These are phyloP conservation scores for Enteromius thamalakanensis DNA, from an alignment of 2,797 vertebrate species.

Conservation along the genomic window DNA sequence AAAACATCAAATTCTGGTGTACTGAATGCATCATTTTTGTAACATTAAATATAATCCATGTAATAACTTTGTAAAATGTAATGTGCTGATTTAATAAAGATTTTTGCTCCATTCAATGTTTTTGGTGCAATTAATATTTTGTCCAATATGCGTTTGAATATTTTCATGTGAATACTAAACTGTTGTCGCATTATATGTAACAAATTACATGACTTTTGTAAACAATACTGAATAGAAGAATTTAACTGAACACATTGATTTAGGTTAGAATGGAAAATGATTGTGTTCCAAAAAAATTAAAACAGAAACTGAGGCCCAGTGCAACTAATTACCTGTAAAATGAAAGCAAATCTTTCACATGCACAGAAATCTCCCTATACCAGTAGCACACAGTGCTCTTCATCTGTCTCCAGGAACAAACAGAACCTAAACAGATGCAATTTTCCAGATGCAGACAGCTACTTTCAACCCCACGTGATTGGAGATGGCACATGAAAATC, in stretches of 20 bases:
- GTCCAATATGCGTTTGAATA: background rate
- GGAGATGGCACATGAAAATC: constrained; percentile 60
- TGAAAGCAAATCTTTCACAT: constrained; percentile 20
- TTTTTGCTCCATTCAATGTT: background rate
- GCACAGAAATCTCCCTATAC: constrained; percentile 38
- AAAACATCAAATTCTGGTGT: background rate
- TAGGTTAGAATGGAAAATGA: background rate
- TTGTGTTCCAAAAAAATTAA: background rate
- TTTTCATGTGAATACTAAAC: background rate
- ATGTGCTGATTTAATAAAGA: background rate
- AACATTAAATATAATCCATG: background rate
- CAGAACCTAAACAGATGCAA: constrained; percentile 29
- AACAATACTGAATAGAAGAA: background rate
- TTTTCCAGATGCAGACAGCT: constrained; percentile 5
- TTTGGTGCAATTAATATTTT: background rate
- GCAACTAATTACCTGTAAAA: background rate
- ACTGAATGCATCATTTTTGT: background rate
- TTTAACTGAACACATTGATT: background rate
- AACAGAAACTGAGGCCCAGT: background rate
- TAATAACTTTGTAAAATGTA: background rate
- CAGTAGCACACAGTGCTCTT: constrained; percentile 22
- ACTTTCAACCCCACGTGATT: constrained; percentile 35
- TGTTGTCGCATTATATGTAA: background rate
- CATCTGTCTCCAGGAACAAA: constrained; percentile 46
- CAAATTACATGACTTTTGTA: background rate